These are phyloP conservation scores for Ochotona princeps DNA, from an alignment of 2,113 vertebrate genomes.

Conservation along the genomic window DNA sequence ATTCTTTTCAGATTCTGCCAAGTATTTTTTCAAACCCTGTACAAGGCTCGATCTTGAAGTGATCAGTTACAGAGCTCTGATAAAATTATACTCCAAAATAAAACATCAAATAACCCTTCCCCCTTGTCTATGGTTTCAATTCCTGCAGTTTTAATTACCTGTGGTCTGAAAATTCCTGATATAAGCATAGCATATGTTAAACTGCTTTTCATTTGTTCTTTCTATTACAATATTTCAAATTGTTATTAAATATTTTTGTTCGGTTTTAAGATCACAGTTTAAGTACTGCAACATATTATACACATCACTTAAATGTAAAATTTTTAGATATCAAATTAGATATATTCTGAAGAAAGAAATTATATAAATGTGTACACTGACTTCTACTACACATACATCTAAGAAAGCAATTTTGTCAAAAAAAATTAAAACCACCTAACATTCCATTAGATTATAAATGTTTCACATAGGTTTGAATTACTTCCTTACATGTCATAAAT, in stretches of 20 bases:
- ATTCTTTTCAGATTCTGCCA: constrained; percentile 11
- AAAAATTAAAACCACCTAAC: constrained; percentile 56
- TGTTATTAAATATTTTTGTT: constrained; percentile 89
- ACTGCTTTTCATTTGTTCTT: too few relatives aligned
- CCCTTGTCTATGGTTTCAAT: too few relatives aligned
- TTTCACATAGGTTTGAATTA: constrained; percentile 71
- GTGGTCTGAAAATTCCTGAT: too few relatives aligned
- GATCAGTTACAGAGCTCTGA: constrained; percentile 9
- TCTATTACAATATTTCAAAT: constrained; percentile 83
- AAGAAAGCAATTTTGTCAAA: constrained; percentile 82
- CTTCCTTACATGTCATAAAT: constrained; percentile 72
- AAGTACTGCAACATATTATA: constrained; percentile 87
- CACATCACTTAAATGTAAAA: constrained; percentile 89
- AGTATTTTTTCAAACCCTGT: neutral
- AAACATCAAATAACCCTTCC: neutral
- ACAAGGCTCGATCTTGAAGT: constrained; percentile 7
- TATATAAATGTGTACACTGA: constrained; percentile 87
- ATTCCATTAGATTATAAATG: constrained; percentile 65
- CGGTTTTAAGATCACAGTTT: constrained; percentile 88
- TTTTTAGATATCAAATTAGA: constrained; percentile 85
- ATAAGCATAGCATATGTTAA: too few relatives aligned
- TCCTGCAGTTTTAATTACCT: too few relatives aligned
- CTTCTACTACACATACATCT: constrained; percentile 83
- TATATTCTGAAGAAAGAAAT: constrained; percentile 84
- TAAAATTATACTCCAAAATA: neutral